These are phyloP conservation scores for Agrotis exclamationis DNA, from an alignment of 2,888 invertebrate genomes.

Conservation along the genomic window DNA sequence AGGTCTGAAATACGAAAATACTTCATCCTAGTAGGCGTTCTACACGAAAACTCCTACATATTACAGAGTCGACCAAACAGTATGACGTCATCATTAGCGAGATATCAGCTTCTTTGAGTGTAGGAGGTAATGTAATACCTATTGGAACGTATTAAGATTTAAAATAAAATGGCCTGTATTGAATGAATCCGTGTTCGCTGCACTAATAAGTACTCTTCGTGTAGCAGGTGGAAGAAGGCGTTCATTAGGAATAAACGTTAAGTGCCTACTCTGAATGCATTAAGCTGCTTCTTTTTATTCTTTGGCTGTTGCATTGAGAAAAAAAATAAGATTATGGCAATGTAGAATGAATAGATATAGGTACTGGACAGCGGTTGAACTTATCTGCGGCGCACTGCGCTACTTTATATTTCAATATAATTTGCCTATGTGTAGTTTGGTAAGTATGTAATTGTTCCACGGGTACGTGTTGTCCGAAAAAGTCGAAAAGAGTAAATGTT, in stretches of 20 bases:
- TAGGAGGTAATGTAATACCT: background rate
- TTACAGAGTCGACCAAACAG: background rate
- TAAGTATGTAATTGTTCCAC: too few relatives aligned
- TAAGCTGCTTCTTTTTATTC: background rate
- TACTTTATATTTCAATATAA: too few relatives aligned
- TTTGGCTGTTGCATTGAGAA: background rate
- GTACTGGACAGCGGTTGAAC: too few relatives aligned
- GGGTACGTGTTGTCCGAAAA: too few relatives aligned
- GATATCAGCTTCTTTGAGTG: slow-evolving; percentile 15
- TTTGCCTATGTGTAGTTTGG: too few relatives aligned
- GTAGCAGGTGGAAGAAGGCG: slow-evolving; percentile 29
- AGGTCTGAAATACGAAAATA: background rate
- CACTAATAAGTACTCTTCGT: slow-evolving; percentile 11
- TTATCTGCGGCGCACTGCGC: too few relatives aligned
- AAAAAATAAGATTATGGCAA: background rate
- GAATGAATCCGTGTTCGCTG: slow-evolving; percentile 32
- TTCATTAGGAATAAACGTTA: slow-evolving; percentile 38
- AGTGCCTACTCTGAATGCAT: slow-evolving; percentile 11
- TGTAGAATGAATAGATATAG: background rate
- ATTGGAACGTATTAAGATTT: background rate
- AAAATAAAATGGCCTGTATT: slow-evolving; percentile 2
- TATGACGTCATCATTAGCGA: background rate
- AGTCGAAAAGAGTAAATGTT: too few relatives aligned
- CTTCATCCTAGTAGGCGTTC: background rate
- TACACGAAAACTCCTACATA: background rate